Base-by-base conservation (phyloP, 2,113 vertebrate genomes). In the Stegastes partitus region DNA sequence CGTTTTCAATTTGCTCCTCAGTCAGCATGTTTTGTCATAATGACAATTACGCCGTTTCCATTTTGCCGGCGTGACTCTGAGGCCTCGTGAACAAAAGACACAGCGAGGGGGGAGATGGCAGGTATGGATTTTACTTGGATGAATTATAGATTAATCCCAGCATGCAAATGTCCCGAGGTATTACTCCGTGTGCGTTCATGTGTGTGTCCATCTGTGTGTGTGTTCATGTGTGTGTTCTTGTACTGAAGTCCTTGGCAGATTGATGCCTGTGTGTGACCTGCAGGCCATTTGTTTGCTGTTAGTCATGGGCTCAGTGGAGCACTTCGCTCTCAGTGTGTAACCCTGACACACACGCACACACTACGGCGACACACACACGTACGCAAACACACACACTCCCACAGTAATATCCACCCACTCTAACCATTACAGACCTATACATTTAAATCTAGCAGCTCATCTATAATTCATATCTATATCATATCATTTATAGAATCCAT, bases 111-210 rank as follows among this genome's bases (percentile, higher is more conserved):
- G 11, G 16, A 62, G 61, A 49, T 53, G 63, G 21, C 58, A 90
- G 57, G 44, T 81, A 83, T 83, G 56, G 79, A 81, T 87, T 83
- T 74, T 67, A 67, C 50, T 25, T 5, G 3, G 58, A 68, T 76
- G 76, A 89, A 78, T 89, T 84, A 89, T 84, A 67, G 74, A 72
- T 82, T 73, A 68, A 78, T 75, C 69, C 58, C 58, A 78, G 55
- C 14, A 82, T 82, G 68, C 39, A 74, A 72, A 85, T 62, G 63
- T 72, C 21, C 47, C 18, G 44, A 16, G 18, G 26, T 66, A 23
- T 11, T 68, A 14, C 6, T 9, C 19, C 28, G 11, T 25, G 45
- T 51, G 22, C 56, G 49, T 34, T 34, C 26, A 5, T 28, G 47
- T 66, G 4, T 42, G 42, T 69, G 65, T 63, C 55, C 50, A 49